Percentiles rank a stretch among this genome's conserved stretches.
phyloP scores from a whole-genome alignment of 1,140 invertebrate genomes.

The Cotesia chilonis region DNA sequence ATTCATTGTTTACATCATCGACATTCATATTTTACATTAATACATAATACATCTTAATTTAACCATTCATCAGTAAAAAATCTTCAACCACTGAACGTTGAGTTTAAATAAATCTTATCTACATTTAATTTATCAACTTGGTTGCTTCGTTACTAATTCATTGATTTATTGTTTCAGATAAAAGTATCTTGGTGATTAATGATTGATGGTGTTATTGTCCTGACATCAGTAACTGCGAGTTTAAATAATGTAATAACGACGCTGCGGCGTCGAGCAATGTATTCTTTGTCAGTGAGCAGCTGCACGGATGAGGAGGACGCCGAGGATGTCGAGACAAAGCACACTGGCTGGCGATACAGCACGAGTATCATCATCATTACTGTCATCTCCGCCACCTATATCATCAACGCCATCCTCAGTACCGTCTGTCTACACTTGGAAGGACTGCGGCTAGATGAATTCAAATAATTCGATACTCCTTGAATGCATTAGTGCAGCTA shows the following conservation, averaged over 20 bases:
- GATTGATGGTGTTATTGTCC: background rate
- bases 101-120: too few relatives aligned
- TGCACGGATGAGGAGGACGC: slow-evolving; percentile 59
- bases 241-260: slow-evolving; percentile 27
- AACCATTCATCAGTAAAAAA: slow-evolving; percentile 1
- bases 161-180: background rate
- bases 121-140: too few relatives aligned
- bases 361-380: background rate
- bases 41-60: background rate
- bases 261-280: slow-evolving; percentile 49
- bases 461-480: slow-evolving; percentile 9
- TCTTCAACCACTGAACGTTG: background rate
- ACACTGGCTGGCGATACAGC: slow-evolving; percentile 39
- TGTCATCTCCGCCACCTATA: too few relatives aligned
- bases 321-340: slow-evolving; percentile 63
- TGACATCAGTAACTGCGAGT: background rate
- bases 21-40: slow-evolving; percentile 3
- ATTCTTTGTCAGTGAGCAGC: slow-evolving; percentile 49
- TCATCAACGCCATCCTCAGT: slow-evolving; percentile 16
- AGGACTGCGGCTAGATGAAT: slow-evolving; percentile 60
- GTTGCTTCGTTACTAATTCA: too few relatives aligned
- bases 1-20: slow-evolving; percentile 21
- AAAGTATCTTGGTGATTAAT: background rate
- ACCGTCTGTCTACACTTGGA: slow-evolving; percentile 51
- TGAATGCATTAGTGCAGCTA: background rate